Evolutionary conservation across 2,113 vertebrate genomes (phyloP).

Genomic region (Tichodroma muraria): DNA sequence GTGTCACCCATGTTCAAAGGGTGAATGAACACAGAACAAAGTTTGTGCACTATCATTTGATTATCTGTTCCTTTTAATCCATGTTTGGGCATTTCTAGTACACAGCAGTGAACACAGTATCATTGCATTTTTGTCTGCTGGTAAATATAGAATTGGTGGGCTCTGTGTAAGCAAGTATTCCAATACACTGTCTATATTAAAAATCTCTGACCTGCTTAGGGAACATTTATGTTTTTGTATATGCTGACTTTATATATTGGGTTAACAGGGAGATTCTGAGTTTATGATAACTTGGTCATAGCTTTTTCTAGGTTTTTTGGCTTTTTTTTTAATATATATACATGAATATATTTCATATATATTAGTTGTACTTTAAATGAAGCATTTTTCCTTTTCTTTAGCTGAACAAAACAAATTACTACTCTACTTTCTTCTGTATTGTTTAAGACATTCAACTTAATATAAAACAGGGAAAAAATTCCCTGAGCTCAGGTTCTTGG

Average conservation of each 20-base stretch:
- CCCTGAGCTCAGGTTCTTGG: not conserved
- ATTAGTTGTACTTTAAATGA: not conserved
- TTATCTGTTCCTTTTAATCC: not conserved
- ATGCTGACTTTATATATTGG: not conserved
- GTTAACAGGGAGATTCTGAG: not conserved
- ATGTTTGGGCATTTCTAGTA: not conserved
- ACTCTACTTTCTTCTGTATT: not conserved
- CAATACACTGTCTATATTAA: not conserved
- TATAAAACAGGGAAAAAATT: not conserved
- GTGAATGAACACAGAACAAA: not conserved
- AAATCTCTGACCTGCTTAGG: not conserved
- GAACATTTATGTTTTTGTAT: not conserved
- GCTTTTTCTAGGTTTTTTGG: fast-evolving
- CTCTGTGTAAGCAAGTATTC: not conserved
- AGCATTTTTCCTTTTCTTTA: not conserved
- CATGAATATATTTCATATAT: no score
- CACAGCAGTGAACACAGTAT: not conserved
- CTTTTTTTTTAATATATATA: not conserved
- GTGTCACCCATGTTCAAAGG: not conserved
- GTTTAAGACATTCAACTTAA: not conserved
- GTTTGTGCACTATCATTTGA: not conserved
- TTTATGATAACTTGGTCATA: not conserved
- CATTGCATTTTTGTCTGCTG: not conserved
- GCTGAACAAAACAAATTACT: not conserved
- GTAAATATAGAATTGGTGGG: not conserved